Evolutionary conservation across 2,113 vertebrate genomes (phyloP), one percentile per base, ranked within the genome.

Genomic region (Melozone crissalis): DNA sequence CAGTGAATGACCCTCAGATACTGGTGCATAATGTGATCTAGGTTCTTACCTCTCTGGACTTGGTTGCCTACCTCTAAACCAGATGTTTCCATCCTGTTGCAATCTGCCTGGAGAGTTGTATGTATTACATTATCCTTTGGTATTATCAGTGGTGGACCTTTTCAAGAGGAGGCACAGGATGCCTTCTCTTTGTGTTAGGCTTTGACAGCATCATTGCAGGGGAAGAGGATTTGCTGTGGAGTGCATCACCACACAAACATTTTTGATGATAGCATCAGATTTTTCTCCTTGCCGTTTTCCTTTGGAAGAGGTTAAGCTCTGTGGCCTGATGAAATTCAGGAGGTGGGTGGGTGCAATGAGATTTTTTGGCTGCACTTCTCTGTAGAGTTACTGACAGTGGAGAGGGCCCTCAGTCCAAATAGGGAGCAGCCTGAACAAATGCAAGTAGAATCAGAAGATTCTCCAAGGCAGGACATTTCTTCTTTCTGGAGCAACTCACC

Each of bases 301-400:
- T 57, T 74, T 57, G 74, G 54, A 93, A 63, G 55, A 27, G 15
- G 52, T 90, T 92, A 74, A 80, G 66, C 35, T 92, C 16, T 81
- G 81, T 0, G 57, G 73, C 51, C 88, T 96, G 88, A 90, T 52
- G 52, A 82, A 92, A 87, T 62, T 89, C 84, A 92, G 90, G 61
- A 87, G 76, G 80, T 68, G 79, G 15, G 13, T 87, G 66, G 11
- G 41, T 89, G 80, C 3, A 9, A 27, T 89, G 66, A 76, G 54
- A 59, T 84, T 75, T 96, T 93, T 90, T 94, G 90, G n/a, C 82
- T 90, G 35, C 28, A 31, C n/a, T 39, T 88, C 63, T 77, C 68
- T 33, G 15, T 58, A 73, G 66, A 89, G 79, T 94, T 90, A 94
- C 47, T 0, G 16, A 67, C 49, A 82, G 72, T 90, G 79, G 88